Percentiles rank a stretch among this genome's conserved stretches.
Evolutionary conservation across 1,140 invertebrate genomes (phyloP).

Genomic region (Solen grandis): DNA sequence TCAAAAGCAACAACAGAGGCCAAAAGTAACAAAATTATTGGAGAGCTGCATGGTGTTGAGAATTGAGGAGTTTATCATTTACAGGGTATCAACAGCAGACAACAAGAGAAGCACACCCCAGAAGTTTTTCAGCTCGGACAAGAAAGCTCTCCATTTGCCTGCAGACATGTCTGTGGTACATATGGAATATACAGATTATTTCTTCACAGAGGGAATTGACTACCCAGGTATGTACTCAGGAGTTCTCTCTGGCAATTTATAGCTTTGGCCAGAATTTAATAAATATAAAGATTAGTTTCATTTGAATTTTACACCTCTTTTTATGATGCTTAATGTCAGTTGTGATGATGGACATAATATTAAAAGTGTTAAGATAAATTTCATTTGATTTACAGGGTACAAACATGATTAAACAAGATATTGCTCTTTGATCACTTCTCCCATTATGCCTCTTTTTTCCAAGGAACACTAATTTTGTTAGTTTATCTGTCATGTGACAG

Average conservation of each 20-base stretch:
- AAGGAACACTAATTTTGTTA: no score
- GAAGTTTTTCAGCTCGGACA: slow-evolving; percentile 93
- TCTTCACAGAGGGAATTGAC: slow-evolving; percentile 95
- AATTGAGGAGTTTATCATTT: slow-evolving; percentile 87
- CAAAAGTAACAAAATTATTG: slow-evolving; percentile 92
- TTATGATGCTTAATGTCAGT: no score
- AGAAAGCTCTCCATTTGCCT: slow-evolving; percentile 90
- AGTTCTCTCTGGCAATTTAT: background rate
- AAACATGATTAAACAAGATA: no score
- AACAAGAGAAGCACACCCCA: slow-evolving; percentile 85
- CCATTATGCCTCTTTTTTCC: no score
- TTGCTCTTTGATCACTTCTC: no score
- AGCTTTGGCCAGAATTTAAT: no score
- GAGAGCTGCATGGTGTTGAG: slow-evolving; percentile 94
- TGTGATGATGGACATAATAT: no score
- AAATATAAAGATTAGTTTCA: no score
- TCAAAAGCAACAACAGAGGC: slow-evolving; percentile 76
- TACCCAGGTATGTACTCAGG: slow-evolving; percentile 94
- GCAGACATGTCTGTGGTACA: slow-evolving; percentile 94
- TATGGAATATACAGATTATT: slow-evolving; percentile 97
- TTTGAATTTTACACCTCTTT: no score
- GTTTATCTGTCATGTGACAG: no score
- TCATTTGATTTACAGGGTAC: no score
- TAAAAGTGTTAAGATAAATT: no score
- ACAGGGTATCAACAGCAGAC: slow-evolving; percentile 82